A percentile compares a stretch with the other conserved stretches of the same genome.
Conservation (phyloP, 2,113 vertebrate species). For the Melanostigma gelatinosum region DNA sequence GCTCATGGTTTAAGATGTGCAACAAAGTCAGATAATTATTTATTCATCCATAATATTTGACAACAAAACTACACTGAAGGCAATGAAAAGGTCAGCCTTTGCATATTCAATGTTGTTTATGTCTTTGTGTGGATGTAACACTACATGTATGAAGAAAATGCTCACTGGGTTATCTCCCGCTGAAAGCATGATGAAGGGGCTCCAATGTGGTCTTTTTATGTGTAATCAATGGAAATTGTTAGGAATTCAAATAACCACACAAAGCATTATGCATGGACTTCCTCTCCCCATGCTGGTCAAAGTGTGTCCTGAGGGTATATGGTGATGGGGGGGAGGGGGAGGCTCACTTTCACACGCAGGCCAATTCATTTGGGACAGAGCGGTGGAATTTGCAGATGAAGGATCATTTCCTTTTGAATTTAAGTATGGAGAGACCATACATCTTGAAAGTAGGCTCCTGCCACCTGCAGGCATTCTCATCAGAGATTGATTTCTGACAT, state of each 20-base stretch:
- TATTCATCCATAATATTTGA: constrained; percentile 13
- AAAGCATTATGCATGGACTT: constrained; percentile 45
- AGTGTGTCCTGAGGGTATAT: constrained; percentile 67
- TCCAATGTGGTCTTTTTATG: constrained; percentile 69
- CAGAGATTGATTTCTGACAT: constrained; percentile 33
- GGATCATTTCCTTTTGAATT: constrained; percentile 60
- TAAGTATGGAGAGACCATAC: constrained; percentile 52
- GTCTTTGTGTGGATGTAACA: background rate
- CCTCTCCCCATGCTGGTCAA: constrained; percentile 41
- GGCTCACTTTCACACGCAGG: constrained; percentile 59
- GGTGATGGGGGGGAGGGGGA: constrained; percentile 27
- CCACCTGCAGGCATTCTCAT: constrained; percentile 49
- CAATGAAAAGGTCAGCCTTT: background rate
- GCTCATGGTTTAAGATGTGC: constrained; percentile 13
- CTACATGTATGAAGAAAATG: constrained; percentile 8
- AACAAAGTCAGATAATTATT: constrained; percentile 41
- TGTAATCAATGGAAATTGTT: constrained; percentile 73
- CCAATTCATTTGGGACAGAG: constrained; percentile 55
- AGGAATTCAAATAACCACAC: constrained; percentile 64
- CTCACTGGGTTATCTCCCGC: constrained; percentile 28
- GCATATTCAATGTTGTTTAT: background rate
- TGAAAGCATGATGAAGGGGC: constrained; percentile 46
- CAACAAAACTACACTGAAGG: background rate
- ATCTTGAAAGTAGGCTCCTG: constrained; percentile 48
- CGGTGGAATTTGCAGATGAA: constrained; percentile 59